phyloP scores from a whole-genome alignment of 2,888 invertebrate genomes.

The Actias luna region DNA sequence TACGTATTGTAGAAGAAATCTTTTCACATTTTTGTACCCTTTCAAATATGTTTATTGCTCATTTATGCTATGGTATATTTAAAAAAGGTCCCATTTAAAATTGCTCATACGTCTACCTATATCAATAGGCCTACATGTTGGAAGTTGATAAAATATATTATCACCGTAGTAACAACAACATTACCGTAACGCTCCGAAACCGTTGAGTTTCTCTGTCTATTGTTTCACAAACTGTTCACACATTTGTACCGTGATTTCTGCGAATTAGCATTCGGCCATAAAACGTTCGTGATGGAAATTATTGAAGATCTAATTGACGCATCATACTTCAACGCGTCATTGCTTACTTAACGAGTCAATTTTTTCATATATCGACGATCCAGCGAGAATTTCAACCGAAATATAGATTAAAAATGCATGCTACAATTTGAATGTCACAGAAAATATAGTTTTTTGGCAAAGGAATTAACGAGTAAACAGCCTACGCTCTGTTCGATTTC shows the following conservation, averaged over 20 bases:
- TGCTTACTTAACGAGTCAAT: conserved; percentile 37
- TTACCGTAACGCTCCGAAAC: background rate
- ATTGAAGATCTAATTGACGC: conserved; percentile 66
- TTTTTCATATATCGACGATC: conserved; percentile 8
- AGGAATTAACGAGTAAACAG: conserved; percentile 7
- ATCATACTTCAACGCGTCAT: conserved; percentile 54
- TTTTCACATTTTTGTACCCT: too few relatives aligned
- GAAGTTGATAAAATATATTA: background rate
- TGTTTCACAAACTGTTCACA: conserved; percentile 32
- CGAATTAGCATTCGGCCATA: conserved; percentile 54
- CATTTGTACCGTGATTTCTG: conserved; percentile 56
- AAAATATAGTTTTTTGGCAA: conserved; percentile 8
- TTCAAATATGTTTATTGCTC: too few relatives aligned
- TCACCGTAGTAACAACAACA: background rate
- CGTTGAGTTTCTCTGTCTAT: conserved; percentile 10
- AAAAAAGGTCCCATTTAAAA: too few relatives aligned
- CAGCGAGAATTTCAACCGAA: background rate
- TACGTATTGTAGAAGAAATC: too few relatives aligned
- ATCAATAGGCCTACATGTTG: background rate
- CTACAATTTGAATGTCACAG: conserved; percentile 18
- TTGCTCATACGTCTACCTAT: too few relatives aligned
- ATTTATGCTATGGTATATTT: too few relatives aligned
- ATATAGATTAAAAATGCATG: background rate
- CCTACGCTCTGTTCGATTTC: background rate
- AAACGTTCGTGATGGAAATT: conserved; percentile 60